phyloP scores from a whole-genome alignment of 1,140 invertebrate species.

The Eciton burchellii region DNA sequence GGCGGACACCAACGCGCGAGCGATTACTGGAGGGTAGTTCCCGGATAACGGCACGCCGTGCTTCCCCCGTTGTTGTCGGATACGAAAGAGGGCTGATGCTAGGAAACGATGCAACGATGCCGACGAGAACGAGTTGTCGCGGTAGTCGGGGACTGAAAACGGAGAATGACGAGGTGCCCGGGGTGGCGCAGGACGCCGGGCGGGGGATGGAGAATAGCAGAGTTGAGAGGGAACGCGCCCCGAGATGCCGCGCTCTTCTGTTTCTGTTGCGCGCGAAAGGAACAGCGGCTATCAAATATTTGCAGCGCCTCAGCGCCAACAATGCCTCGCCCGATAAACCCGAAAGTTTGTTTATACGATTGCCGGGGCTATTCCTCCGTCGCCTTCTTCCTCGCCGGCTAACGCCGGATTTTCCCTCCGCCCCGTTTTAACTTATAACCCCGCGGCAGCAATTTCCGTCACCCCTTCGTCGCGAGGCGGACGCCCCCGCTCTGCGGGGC shows the following conservation, averaged over 20 bases:
- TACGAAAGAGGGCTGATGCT: constrained; percentile 51
- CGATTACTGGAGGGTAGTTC: background rate
- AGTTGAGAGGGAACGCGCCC: constrained; percentile 67
- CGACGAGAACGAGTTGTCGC: constrained; percentile 24
- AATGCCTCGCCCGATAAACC: constrained; percentile 80
- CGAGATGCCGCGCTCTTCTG: constrained; percentile 64
- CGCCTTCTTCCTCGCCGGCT: constrained; percentile 59
- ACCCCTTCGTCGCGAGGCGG: background rate
- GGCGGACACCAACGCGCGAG: background rate
- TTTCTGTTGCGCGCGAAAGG: constrained; percentile 71
- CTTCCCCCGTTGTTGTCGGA: constrained; percentile 35
- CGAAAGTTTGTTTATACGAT: constrained; percentile 81
- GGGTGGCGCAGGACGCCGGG: constrained; percentile 22
- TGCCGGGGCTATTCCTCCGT: constrained; percentile 75
- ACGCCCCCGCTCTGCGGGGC: constrained; percentile 45
- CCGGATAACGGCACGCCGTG: background rate
- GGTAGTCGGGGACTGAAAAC: constrained; percentile 25
- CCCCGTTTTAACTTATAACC: constrained; percentile 66
- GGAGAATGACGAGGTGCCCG: constrained; percentile 52
- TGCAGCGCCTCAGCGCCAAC: constrained; percentile 78
- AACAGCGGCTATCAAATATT: constrained; percentile 81
- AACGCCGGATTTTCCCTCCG: constrained; percentile 60
- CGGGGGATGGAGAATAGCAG: constrained; percentile 47
- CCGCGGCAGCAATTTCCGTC: constrained; percentile 57
- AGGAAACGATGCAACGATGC: constrained; percentile 52